Percentiles rank a stretch among this genome's conserved stretches.
Evolutionary conservation across 1,140 invertebrate species (phyloP).

Genomic region (Amyelois transitella): DNA sequence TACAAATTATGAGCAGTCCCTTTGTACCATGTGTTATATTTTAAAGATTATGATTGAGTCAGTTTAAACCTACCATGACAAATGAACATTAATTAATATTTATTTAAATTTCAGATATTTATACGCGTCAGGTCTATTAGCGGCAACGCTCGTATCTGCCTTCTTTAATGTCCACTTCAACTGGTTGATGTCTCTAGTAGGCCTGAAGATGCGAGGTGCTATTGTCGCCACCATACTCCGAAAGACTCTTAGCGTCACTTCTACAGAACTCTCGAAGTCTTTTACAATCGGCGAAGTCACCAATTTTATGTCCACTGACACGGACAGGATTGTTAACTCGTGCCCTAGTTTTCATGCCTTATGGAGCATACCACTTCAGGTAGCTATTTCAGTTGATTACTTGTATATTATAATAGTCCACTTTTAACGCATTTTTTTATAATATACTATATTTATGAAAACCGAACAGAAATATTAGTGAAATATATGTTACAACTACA

Average conservation of each 20-base stretch:
- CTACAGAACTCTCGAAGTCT: conserved; percentile 72
- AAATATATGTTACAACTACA: too few species aligned
- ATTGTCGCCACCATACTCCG: conserved; percentile 90
- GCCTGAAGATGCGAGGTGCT: conserved; percentile 89
- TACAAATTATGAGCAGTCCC: too few species aligned
- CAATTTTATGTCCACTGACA: conserved; percentile 98
- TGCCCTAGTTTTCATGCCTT: conserved; percentile 96
- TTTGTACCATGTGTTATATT: background rate
- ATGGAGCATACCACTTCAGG: conserved; percentile 97
- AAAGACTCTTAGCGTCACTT: conserved; percentile 83
- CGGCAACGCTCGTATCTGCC: conserved; percentile 81
- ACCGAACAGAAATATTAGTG: too few species aligned
- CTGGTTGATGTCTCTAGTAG: conserved; percentile 89
- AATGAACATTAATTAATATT: too few species aligned
- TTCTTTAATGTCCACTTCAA: conserved; percentile 92
- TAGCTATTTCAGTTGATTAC: too few species aligned
- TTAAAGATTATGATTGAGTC: too few species aligned
- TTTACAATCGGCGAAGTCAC: conserved; percentile 92
- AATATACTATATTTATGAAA: background rate
- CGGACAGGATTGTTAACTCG: conserved; percentile 95
- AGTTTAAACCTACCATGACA: too few species aligned
- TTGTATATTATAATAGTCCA: too few species aligned
- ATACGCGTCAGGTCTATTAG: conserved; percentile 85
- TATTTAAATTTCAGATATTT: conserved; percentile 75
- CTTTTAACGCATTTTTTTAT: background rate